These are phyloP conservation scores for Hippoglossus hippoglossus DNA, from an alignment of 2,797 vertebrate species.

Conservation along the genomic window DNA sequence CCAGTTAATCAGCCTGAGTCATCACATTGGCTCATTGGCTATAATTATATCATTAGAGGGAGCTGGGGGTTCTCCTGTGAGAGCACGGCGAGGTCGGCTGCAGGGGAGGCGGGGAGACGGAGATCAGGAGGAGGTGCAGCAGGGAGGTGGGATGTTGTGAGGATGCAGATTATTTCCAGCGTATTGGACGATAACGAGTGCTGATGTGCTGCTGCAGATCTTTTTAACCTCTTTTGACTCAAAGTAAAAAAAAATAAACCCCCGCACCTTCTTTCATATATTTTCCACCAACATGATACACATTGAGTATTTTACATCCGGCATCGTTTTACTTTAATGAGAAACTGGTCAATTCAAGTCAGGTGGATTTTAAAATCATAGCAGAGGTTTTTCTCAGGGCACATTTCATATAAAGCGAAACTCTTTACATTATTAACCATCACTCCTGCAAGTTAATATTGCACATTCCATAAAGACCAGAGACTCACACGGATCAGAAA, in stretches of 20 bases:
- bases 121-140: neutral
- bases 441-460: neutral
- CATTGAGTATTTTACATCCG: no score
- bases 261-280: no score
- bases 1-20: constrained; percentile 55
- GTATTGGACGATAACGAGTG: no score
- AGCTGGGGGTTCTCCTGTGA: constrained; percentile 30
- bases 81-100: neutral
- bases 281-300: no score
- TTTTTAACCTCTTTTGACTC: no score
- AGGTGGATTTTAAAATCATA: no score
- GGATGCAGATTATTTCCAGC: no score
- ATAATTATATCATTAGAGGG: constrained; percentile 62
- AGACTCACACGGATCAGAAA: neutral
- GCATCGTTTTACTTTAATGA: neutral
- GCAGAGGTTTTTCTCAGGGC: neutral
- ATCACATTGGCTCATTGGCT: constrained; percentile 54
- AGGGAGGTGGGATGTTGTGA: neutral
- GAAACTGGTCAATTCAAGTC: neutral
- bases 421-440: neutral
- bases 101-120: neutral
- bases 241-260: no score
- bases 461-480: neutral
- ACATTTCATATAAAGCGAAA: neutral
- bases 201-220: no score